Conservation (phyloP, 2,888 invertebrate genomes). For the Agonopterix heracliana region DNA sequence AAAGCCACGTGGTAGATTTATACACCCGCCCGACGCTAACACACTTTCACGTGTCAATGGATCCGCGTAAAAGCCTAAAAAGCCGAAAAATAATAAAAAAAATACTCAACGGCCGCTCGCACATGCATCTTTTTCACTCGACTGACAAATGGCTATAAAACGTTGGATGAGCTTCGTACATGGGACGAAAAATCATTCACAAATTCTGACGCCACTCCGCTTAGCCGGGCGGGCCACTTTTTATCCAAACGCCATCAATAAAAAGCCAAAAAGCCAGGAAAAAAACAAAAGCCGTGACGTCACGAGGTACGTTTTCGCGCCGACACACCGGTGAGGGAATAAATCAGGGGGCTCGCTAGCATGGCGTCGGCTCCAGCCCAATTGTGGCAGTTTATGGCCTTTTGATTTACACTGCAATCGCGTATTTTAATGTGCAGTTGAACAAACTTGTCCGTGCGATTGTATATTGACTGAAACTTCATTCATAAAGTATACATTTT, state of each 20-base stretch:
- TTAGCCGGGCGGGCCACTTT: constrained; percentile 59
- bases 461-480: not conserved
- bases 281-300: constrained; percentile 62
- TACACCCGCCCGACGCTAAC: constrained; percentile 67
- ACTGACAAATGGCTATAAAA: constrained; percentile 73
- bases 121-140: constrained; percentile 70
- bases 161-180: constrained; percentile 56
- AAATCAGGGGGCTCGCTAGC: constrained; percentile 62
- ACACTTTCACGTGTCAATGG: constrained; percentile 75
- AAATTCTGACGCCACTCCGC: constrained; percentile 62
- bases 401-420: constrained; percentile 61
- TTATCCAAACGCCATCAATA: constrained; percentile 71
- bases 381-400: constrained; percentile 58
- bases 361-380: constrained; percentile 63
- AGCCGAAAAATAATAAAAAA: constrained; percentile 41
- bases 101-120: constrained; percentile 36
- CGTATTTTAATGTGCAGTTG: constrained; percentile 37
- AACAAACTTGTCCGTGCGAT: constrained; percentile 4
- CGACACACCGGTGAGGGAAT: constrained; percentile 62
- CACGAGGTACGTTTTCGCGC: constrained; percentile 69
- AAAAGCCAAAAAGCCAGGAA: constrained; percentile 54
- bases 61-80: constrained; percentile 72
- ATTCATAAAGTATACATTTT: not conserved
- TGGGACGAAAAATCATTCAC: constrained; percentile 69
- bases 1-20: constrained; percentile 51